Base-by-base conservation (phyloP, 2,113 vertebrate species). In the Pleuronectes platessa region DNA sequence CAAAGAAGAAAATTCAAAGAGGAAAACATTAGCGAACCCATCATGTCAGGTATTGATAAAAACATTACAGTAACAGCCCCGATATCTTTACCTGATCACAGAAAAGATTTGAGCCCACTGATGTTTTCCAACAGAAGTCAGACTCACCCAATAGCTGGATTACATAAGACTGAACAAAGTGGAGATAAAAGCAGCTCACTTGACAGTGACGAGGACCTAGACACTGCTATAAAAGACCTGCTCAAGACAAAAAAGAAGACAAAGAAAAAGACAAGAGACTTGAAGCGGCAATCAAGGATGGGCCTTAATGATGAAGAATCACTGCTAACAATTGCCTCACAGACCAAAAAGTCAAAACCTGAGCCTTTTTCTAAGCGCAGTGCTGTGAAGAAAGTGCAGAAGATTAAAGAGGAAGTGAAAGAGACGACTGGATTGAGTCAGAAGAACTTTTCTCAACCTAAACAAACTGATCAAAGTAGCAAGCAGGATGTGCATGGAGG, bases 171-270 rank as follows among this genome's bases (percentile, higher is more conserved):
- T 2, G 89, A 89, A 63, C 86, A 94, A 64, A 94, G 95, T 0
- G 96, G 88, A 23, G 97, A 97, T 71, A 97, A 98, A 86, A 99
- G 98, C 93, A 99, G 98, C 70, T 99, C 98, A 0, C 91, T 99
- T 64, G 98, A 99, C 90, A 99, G 97, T 0, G 97, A 99, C 10
- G 97, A 98, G 84, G 98, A 99, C 81, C 93, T 99, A 0, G 97
- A 99, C 18, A 94, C 94, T 0, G 97, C 97, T 18, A 98, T 98
- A 74, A 99, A 97, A 93, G 97, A 98, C 84, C 84, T 99, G 65
- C 81, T 99, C 3, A 92, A 95, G 37, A 98, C 97, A 8, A 98
- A 98, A 89, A 96, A 94, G 61, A 97, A 94, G 76, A 87, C 95
- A 17, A 97, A 94, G 91, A 97, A 93, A 89, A 95, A 95, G 67